A percentile compares a stretch with the other conserved stretches of the same genome.
phyloP scores from a whole-genome alignment of 1,140 invertebrate genomes.

The Drosophila insularis region DNA sequence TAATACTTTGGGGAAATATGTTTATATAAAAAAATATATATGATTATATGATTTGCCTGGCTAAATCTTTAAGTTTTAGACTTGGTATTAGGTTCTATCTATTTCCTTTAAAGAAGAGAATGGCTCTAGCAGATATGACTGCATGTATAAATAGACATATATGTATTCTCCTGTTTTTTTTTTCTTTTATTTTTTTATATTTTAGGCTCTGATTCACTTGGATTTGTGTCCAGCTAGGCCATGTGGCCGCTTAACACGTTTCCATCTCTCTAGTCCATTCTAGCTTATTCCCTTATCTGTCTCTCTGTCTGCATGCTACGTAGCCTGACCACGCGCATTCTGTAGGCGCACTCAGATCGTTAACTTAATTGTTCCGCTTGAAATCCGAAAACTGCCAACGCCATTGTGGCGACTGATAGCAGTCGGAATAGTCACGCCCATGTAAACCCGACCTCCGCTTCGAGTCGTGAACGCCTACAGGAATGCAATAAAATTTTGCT shows the following conservation, averaged over 20 bases:
- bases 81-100: no score
- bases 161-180: background rate
- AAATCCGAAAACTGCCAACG: slow-evolving; percentile 73
- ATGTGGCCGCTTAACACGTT: slow-evolving; percentile 52
- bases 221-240: slow-evolving; percentile 22
- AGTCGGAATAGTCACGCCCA: slow-evolving; percentile 29
- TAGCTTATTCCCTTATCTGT: background rate
- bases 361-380: slow-evolving; percentile 80
- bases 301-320: background rate
- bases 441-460: background rate
- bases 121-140: no score
- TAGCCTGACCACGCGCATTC: slow-evolving; percentile 36
- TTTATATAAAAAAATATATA: background rate
- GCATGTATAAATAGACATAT: background rate
- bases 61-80: no score
- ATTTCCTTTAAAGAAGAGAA: no score
- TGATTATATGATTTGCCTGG: no score
- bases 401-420: slow-evolving; percentile 76
- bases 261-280: slow-evolving; percentile 12
- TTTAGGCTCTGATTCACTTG: background rate
- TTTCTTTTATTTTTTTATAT: background rate
- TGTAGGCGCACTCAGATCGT: slow-evolving; percentile 72
- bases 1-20: background rate
- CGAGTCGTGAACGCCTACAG: slow-evolving; percentile 26
- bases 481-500: slow-evolving; percentile 76